These are phyloP conservation scores for Oopsacas minuta DNA, from an alignment of 37 sponge, comb jelly and placozoan species.

Conservation along the genomic window DNA sequence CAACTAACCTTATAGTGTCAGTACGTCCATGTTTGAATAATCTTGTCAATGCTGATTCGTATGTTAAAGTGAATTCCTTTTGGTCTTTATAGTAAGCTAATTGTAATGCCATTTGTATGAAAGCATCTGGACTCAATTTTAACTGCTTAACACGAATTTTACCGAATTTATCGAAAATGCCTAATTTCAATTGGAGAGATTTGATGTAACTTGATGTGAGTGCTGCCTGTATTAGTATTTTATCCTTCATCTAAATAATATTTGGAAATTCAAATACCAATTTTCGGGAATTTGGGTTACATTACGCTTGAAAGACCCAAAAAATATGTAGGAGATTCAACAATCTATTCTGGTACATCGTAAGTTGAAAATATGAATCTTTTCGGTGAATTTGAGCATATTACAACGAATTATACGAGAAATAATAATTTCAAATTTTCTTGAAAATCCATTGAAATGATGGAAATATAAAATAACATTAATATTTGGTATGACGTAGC, in stretches of 20 bases:
- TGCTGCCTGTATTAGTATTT: neutral
- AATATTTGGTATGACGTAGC: too few species aligned
- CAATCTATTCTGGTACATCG: too few species aligned
- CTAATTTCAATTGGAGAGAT: neutral
- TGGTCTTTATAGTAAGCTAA: conserved; percentile 79
- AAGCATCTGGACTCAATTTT: conserved; percentile 81
- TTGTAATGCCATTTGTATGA: conserved; percentile 87
- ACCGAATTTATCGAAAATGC: conserved; percentile 39
- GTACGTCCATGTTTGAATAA: conserved; percentile 79
- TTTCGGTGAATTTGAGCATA: too few species aligned
- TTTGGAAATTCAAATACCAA: too few species aligned
- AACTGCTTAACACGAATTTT: conserved; percentile 79
- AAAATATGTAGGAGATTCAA: too few species aligned
- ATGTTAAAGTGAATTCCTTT: conserved; percentile 69
- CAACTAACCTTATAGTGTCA: conserved; percentile 78
- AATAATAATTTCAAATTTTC: too few species aligned
- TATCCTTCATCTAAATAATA: neutral
- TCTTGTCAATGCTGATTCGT: conserved; percentile 90
- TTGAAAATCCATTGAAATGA: too few species aligned
- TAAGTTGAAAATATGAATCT: too few species aligned
- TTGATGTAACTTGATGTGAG: neutral
- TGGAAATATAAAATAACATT: too few species aligned
- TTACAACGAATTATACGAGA: too few species aligned
- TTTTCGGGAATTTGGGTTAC: too few species aligned
- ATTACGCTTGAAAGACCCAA: too few species aligned